Percentiles rank a stretch among this genome's conserved stretches.
Conservation (phyloP, 1,140 invertebrate species). For the Drosophila obscura region DNA sequence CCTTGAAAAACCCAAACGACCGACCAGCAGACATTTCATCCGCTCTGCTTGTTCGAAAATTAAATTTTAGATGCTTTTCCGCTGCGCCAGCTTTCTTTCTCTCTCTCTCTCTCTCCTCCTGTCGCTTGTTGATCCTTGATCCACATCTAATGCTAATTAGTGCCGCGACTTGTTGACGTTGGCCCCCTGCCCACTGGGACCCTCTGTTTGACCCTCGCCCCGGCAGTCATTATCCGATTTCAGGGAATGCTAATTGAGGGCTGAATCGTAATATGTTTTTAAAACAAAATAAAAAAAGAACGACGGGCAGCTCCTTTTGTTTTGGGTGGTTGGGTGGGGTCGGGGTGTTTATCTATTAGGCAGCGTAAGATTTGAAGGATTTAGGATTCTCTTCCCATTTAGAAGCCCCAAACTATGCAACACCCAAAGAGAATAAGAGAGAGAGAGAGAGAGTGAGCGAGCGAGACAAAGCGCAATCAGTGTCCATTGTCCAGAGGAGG, state of each 20-base stretch:
- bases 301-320: slow-evolving; percentile 16
- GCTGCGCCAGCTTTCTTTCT: too few species aligned
- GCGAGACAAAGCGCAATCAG: slow-evolving; percentile 38
- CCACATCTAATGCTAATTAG: slow-evolving; percentile 51
- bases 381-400: slow-evolving; percentile 5
- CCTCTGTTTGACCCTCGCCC: slow-evolving; percentile 11
- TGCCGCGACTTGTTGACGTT: slow-evolving; percentile 41
- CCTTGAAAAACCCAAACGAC: slow-evolving; percentile 27
- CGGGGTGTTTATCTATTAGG: too few species aligned
- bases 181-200: neutral
- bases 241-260: slow-evolving; percentile 42
- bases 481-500: slow-evolving; percentile 37
- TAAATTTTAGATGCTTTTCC: slow-evolving; percentile 43
- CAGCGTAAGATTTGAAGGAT: neutral
- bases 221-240: slow-evolving; percentile 40
- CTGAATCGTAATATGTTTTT: slow-evolving; percentile 24
- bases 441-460: neutral
- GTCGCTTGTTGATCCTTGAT: slow-evolving; percentile 49
- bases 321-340: too few species aligned
- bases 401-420: slow-evolving; percentile 35
- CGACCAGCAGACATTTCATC: slow-evolving; percentile 24
- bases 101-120: too few species aligned
- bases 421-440: neutral
- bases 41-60: slow-evolving; percentile 27
- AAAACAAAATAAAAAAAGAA: slow-evolving; percentile 28